Evolutionary conservation across 2,797 vertebrate genomes (phyloP), one percentile per base, ranked within the genome.

Genomic region (Fistularia tabacaria): DNA sequence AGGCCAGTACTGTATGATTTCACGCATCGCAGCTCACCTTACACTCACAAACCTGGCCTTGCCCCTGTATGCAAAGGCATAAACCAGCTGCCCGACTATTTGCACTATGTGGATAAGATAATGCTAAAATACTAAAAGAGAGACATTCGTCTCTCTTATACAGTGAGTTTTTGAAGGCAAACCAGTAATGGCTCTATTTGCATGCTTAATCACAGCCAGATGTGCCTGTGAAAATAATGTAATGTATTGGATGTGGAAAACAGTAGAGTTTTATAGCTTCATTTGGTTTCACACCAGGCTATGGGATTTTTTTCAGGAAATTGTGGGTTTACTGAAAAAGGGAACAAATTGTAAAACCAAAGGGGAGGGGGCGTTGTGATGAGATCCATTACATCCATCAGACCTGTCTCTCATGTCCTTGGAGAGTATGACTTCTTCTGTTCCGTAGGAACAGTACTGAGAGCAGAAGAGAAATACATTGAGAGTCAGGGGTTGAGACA

Each of bases 391-490:
- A 74, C 66, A 68, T 62, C 54, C 51, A 69, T 76, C 65, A 74
- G 69, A 68, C 64, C 56, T 52, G 71, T 79, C 76, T 81, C 66
- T 57, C 44, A 71, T 81, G 79, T 85, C 82, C 77, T 84, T 79
- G 75, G 72, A 80, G 77, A 83, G 69, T 77, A 82, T 69, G 71
- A 73, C 71, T 76, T 64, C 73, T 70, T 71, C 68, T 84, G 73
- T 82, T 81, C 72, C 79, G 76, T 74, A 63, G 79, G 6, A 51
- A 53, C 45, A 79, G 75, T 63, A 58, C 51, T 51, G 49, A 52
- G 36, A 49, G 44, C 67, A 54, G 54, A 10, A 52, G 9, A 62
- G 50, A 56, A n/a, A 55, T 46, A 63, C 59, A 72, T 76, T 76
- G 41, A 71, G 71, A 81, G 73, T 85, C 76, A 79, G 46, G 46